Conservation (phyloP, 2,797 vertebrate genomes). For the Melanotaenia trifasciata region DNA sequence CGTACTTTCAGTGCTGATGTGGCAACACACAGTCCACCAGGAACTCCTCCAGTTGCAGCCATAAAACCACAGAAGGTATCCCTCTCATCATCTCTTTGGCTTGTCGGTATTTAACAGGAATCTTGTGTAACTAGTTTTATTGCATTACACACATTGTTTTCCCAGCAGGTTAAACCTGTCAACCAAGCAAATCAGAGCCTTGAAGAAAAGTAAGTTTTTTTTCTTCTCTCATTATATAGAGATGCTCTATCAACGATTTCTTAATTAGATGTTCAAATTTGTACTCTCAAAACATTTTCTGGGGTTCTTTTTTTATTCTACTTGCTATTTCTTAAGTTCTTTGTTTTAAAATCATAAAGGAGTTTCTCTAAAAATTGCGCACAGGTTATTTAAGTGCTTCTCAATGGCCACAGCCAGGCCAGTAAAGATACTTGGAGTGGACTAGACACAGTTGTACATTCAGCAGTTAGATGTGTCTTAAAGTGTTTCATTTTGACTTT, state of each 20-base stretch:
- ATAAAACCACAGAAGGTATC: slow-evolving; percentile 91
- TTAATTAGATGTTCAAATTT: neutral
- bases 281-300: neutral
- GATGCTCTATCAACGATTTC: neutral
- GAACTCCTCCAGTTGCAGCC: slow-evolving; percentile 88
- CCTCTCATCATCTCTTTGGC: neutral
- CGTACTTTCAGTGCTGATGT: slow-evolving; percentile 89
- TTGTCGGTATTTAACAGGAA: neutral
- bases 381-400: neutral
- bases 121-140: neutral
- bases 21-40: slow-evolving; percentile 86
- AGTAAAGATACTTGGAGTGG: neutral
- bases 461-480: neutral
- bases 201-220: slow-evolving; percentile 87
- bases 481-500: neutral
- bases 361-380: neutral
- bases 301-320: neutral
- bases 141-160: slow-evolving; percentile 19
- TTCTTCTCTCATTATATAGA: slow-evolving; percentile 20
- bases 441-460: neutral
- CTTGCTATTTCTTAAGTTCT: neutral
- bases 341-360: neutral
- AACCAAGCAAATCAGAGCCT: slow-evolving; percentile 84
- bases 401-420: neutral
- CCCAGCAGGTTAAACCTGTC: slow-evolving; percentile 87